Evolutionary conservation across 2,888 invertebrate genomes (phyloP).

Genomic region (Myathropa florea): DNA sequence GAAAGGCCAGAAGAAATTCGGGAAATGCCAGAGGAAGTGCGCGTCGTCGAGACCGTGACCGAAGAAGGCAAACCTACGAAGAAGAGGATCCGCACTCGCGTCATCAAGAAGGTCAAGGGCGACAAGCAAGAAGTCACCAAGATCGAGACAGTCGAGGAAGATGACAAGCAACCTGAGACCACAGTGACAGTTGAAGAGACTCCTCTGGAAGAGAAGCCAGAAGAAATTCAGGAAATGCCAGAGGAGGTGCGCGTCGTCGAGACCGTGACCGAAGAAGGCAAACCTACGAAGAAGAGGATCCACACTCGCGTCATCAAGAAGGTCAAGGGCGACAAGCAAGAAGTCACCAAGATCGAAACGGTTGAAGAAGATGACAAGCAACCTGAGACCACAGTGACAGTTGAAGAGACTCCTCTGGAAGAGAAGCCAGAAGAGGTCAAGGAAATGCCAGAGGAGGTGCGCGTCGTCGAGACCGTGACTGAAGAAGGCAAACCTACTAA

Average conservation of each 20-base stretch:
- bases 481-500: slow-evolving; percentile 37
- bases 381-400: slow-evolving; percentile 34
- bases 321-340: slow-evolving; percentile 32
- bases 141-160: slow-evolving; percentile 30
- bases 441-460: slow-evolving; percentile 24
- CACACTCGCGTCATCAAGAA: slow-evolving; percentile 29
- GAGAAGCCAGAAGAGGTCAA: slow-evolving; percentile 6
- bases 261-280: slow-evolving; percentile 19
- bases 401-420: slow-evolving; percentile 27
- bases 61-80: slow-evolving; percentile 33
- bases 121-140: slow-evolving; percentile 40
- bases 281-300: slow-evolving; percentile 20
- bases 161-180: slow-evolving; percentile 34
- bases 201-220: slow-evolving; percentile 25
- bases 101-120: slow-evolving; percentile 25
- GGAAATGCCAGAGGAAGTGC: slow-evolving; percentile 30
- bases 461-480: slow-evolving; percentile 15
- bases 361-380: slow-evolving; percentile 33
- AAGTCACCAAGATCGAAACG: slow-evolving; percentile 39
- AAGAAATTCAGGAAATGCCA: slow-evolving; percentile 18
- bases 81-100: slow-evolving; percentile 19
- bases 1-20: background rate
- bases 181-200: slow-evolving; percentile 25
- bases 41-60: slow-evolving; percentile 2
- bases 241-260: slow-evolving; percentile 23